phyloP scores from a whole-genome alignment of 2,888 invertebrate genomes.

The Onthophagus sagittarius region DNA sequence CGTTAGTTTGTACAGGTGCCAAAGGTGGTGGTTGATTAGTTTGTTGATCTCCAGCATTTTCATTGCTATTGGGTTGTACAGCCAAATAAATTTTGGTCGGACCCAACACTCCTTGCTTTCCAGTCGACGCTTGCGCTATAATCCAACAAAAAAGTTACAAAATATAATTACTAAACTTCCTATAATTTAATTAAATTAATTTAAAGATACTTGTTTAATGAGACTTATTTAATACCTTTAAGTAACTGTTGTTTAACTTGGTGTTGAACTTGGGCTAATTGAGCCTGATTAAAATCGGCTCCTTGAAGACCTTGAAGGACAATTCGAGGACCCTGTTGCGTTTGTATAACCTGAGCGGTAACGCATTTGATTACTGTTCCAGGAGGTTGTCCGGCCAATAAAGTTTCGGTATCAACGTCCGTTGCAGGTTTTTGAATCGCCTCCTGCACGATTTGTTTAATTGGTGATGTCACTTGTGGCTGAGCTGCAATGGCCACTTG shows the following conservation, averaged over 20 bases:
- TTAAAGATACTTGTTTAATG: background rate
- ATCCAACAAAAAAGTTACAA: slow-evolving; percentile 28
- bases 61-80: slow-evolving; percentile 66
- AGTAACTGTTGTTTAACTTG: slow-evolving; percentile 86
- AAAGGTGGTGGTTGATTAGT: slow-evolving; percentile 54
- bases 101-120: slow-evolving; percentile 79
- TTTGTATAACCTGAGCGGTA: slow-evolving; percentile 83
- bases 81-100: slow-evolving; percentile 84
- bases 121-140: slow-evolving; percentile 80
- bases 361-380: slow-evolving; percentile 85
- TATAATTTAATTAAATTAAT: no score
- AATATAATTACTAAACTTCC: background rate
- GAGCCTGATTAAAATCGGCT: slow-evolving; percentile 76
- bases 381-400: slow-evolving; percentile 75
- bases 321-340: slow-evolving; percentile 79
- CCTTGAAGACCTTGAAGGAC: slow-evolving; percentile 82
- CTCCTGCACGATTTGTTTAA: slow-evolving; percentile 26
- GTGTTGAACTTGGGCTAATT: slow-evolving; percentile 77
- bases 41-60: slow-evolving; percentile 30
- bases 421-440: slow-evolving; percentile 22
- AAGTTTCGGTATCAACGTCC: slow-evolving; percentile 53
- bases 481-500: slow-evolving; percentile 17
- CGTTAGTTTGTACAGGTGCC: slow-evolving; percentile 48
- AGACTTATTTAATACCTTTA: slow-evolving; percentile 59
- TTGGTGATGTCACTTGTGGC: slow-evolving; percentile 23